These are phyloP conservation scores for Zapornia atra DNA, from an alignment of 2,113 vertebrate genomes.

Conservation along the genomic window DNA sequence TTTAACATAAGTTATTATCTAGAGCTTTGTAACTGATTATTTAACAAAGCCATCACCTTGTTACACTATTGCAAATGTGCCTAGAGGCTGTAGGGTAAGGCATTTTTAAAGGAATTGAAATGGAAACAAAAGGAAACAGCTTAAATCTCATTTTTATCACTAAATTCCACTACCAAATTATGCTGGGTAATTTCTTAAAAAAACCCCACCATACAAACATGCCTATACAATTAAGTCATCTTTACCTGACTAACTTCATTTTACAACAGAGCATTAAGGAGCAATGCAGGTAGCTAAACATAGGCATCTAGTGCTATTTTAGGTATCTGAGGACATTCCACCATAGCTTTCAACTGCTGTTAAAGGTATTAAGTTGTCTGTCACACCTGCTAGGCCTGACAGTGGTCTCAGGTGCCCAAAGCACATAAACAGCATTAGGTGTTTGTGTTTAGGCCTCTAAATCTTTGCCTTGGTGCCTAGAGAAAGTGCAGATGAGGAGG, in stretches of 20 bases:
- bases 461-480: neutral
- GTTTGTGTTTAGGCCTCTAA: neutral
- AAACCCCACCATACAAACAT: neutral
- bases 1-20: neutral
- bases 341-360: neutral
- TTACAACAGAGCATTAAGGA: neutral
- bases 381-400: slow-evolving; percentile 51
- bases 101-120: neutral
- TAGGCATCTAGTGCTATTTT: neutral
- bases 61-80: neutral
- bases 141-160: neutral
- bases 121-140: neutral
- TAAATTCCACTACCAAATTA: neutral
- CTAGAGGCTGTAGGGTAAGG: neutral
- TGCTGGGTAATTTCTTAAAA: neutral
- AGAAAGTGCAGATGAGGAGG: slow-evolving; percentile 11
- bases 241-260: neutral
- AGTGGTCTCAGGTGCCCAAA: slow-evolving; percentile 32
- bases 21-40: neutral
- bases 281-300: neutral
- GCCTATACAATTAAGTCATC: neutral
- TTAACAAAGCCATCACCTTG: neutral
- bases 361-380: slow-evolving; percentile 40
- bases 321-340: neutral
- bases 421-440: slow-evolving; percentile 15